Base-by-base conservation (phyloP, 2,113 vertebrate species). In the Indicator maculatus region DNA sequence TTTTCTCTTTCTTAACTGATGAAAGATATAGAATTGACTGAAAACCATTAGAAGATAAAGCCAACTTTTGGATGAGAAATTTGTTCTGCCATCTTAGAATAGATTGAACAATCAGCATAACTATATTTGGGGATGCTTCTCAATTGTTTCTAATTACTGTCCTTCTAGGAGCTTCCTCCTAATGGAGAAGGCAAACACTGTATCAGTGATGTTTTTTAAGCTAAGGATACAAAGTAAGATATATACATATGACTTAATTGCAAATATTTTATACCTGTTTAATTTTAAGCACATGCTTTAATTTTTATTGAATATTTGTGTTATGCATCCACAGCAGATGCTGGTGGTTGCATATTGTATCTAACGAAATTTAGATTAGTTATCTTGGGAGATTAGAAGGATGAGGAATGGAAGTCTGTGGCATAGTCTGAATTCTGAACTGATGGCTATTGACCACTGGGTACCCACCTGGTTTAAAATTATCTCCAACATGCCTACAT, bases 11-110 rank as follows among this genome's bases (percentile, higher is more conserved):
- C 12, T 71, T 30, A 61, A 0, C 17, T 66, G 33, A 59, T 52
- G 11, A 71, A 74, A 93, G 73, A 47, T 38, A 21, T 39, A 86
- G 90, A 92, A 82, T 47, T 84, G 47, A 83, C 45, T 23, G 45
- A 71, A 92, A 69, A 70, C 2, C 12, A n/a, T 38, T 38, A 39
- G 44, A 79, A 64, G 33, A 52, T 19, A 72, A 21, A 16, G 11
- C 2, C 26, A 89, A 2, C 4, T 20, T 88, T 58, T 60, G 14
- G 23, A 59, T 38, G 24, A 74, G 28, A 50, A 75, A 52, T 64
- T 69, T 73, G 3, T 38, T 85, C 16, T 85, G 9, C 45, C n/a
- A 16, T 53, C 69, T 77, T 59, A 60, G 38, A 38, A 83, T 16
- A 52, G 24, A 33, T 19, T 72, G 33, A 81, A 53, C 5, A 67